Percentiles rank a stretch among this genome's conserved stretches.
These are phyloP conservation scores for Cygnus atratus DNA, from an alignment of 2,113 vertebrate species.

Conservation along the genomic window DNA sequence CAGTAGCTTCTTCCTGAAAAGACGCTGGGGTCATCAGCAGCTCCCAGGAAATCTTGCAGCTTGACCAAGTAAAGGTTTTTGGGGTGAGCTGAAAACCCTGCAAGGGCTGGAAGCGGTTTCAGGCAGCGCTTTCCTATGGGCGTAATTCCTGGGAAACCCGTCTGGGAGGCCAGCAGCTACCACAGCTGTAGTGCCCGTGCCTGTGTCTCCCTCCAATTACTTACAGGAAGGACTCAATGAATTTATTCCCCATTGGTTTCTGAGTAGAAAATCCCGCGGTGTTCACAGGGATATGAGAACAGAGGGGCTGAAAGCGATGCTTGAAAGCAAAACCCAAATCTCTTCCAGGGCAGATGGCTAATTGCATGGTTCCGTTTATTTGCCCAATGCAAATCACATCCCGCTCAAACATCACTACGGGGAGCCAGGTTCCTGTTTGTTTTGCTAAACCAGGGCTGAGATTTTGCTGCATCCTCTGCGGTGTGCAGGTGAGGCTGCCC, in stretches of 20 bases:
- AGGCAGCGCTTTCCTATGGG: not conserved
- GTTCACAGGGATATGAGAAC: not conserved
- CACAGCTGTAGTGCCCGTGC: not conserved
- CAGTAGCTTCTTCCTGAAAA: fast-evolving
- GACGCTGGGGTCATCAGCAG: not conserved
- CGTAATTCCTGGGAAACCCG: not conserved
- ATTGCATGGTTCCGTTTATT: slow-evolving; percentile 25
- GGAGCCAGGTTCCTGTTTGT: not conserved
- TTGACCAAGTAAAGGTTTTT: not conserved
- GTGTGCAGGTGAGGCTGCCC: not conserved
- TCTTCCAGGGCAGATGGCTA: slow-evolving; percentile 44
- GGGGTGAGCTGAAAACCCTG: not conserved
- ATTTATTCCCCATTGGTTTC: not conserved
- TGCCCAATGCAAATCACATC: slow-evolving; percentile 48
- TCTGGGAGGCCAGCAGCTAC: not conserved
- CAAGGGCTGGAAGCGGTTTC: not conserved
- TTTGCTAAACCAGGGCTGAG: not conserved
- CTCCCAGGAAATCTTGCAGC: not conserved
- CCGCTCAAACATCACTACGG: not conserved
- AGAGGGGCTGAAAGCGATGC: slow-evolving; percentile 3
- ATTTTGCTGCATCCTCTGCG: not conserved
- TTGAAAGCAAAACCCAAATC: not conserved
- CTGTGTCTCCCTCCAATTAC: not conserved
- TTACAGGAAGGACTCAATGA: not conserved
- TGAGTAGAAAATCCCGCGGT: not conserved